Base-by-base conservation (phyloP, 2,113 vertebrate genomes). In the Nesospiza acunhae region DNA sequence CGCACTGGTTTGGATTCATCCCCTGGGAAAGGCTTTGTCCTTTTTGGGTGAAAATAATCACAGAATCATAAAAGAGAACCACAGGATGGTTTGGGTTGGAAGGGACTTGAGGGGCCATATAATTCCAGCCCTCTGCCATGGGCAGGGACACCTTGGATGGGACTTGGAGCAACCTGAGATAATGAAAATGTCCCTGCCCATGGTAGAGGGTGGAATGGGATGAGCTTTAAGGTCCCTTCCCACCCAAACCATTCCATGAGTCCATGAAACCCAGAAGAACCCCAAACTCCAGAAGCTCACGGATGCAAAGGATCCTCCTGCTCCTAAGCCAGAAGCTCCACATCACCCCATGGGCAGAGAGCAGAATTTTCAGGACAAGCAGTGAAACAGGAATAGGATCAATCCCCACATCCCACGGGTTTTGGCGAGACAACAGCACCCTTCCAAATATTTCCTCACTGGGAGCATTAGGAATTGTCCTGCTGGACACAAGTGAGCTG, bases 381-480 rank as follows among this genome's bases (percentile, higher is more conserved):
- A 87, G 33, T 1, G 1, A 70, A 52, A 50, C 21, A 16, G 35
- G 64, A 84, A 66, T 0, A 0, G 27, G 21, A 63, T 26, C 3
- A 0, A 26, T 20, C 18, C 35, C 50, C 27, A 1, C 5, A 52
- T 11, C 22, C 30, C 14, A 6, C 0, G 0, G 17, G 1, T 55
- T 84, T 75, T 46, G 60, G 77, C 35, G 53, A 67, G 64, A 17
- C 47, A 39, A 15, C 41, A 37, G 21, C 62, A 28, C 14, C 58
- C 13, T 52, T 68, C 19, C 1, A 35, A 56, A 21, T 7, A 8
- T 42, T n/a, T 33, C 37, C 21, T 10, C 30, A 3, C 3, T 2
- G 49, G 14, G 8, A 16, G 21, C 0, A 7, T 19, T 67, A 27
- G 56, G 37, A 92, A 59, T 1, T 47, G 22, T 60, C 56, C 72